Base-by-base conservation (phyloP, 2,888 invertebrate genomes). In the Beris chalybata region DNA sequence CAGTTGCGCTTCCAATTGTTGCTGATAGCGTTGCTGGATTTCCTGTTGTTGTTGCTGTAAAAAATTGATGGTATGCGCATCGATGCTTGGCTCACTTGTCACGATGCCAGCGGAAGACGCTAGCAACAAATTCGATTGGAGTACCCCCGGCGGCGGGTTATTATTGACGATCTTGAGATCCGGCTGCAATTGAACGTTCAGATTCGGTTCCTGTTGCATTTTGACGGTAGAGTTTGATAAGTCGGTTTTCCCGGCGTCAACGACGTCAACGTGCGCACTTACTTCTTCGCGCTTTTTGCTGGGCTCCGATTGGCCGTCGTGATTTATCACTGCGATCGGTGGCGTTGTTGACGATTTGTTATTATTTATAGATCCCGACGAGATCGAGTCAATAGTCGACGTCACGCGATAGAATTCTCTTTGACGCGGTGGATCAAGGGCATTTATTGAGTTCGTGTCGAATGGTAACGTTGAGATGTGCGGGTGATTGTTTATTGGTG, bases 131-230 rank as follows among this genome's bases (percentile, higher is more conserved):
- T 64, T 64, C 45, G 64, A 12, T 38, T 78, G 78, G 67, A 76
- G 78, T 7, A 71, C 72, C 32, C 72, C 76, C 69, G 78, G 72
- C 15, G 79, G 78, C 70, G 78, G 76, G 12, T 70, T 74, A 71
- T 73, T 74, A 78, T 76, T 79, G 76, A 77, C 78, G 72, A 78
- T 78, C 73, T 31, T 47, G 32, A 65, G 50, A 13, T 80, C 79
- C 75, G 78, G 76, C 72, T 78, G 80, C 78, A 78, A 79, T 77
- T 79, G 79, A 76, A 77, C 76, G 73, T 78, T 79, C 71, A 78
- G 74, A 70, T 80, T 79, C 75, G 78, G 74, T 70, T 80, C 79
- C 75, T 79, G 78, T 76, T 79, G 79, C 79, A 79, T 79, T 69
- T 72, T 71, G 67, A 63, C 64, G 64, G 68, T 61, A 2, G 31